Conservation (phyloP, 2,113 vertebrate genomes). For the Elephas maximus region DNA sequence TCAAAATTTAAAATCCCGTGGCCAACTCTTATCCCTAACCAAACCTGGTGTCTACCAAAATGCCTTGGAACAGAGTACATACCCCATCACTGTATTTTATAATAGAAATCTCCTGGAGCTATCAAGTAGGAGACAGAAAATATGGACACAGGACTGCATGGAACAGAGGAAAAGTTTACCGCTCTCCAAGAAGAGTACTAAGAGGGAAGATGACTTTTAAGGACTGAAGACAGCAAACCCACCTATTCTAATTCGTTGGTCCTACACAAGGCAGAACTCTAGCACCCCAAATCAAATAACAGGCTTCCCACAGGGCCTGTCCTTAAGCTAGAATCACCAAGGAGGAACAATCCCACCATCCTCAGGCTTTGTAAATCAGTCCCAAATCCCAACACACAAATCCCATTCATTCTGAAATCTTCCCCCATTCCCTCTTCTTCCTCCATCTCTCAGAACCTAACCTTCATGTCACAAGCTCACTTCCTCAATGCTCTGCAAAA, state of each 20-base stretch:
- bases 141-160: not conserved
- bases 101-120: constrained; percentile 36
- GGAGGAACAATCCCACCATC: constrained; percentile 5
- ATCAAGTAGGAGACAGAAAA: constrained; percentile 5
- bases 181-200: constrained; percentile 9
- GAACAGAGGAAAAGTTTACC: not conserved
- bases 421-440: not conserved
- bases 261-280: constrained; percentile 51
- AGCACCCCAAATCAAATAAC: not conserved
- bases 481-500: constrained; percentile 12
- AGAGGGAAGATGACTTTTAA: not conserved
- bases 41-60: constrained; percentile 44
- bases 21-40: constrained; percentile 3
- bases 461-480: not conserved
- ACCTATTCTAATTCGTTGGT: constrained; percentile 8
- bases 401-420: not conserved
- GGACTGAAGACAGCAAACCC: constrained; percentile 14
- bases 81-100: not conserved
- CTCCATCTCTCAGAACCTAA: not conserved
- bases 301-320: not conserved
- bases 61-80: not conserved
- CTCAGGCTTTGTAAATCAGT: not conserved
- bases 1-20: constrained; percentile 49
- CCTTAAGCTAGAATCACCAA: not conserved
- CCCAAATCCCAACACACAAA: not conserved